Evolutionary conservation across 2,797 vertebrate genomes (phyloP), one percentile per base, ranked within the genome.

Genomic region (Erethizon dorsatum): DNA sequence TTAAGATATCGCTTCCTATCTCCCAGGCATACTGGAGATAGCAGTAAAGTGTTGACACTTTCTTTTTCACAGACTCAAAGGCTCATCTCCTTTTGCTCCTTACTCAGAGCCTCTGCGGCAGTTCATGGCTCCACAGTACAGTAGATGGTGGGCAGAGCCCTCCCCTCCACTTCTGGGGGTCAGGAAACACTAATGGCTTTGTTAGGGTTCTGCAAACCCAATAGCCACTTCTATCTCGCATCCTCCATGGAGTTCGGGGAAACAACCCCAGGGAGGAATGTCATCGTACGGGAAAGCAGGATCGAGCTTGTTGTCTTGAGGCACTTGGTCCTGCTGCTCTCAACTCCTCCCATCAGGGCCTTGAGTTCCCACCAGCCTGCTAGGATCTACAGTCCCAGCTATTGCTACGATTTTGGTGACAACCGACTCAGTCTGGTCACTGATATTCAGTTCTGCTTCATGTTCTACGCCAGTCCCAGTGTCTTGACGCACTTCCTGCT

Each of bases 281-380:
- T 71, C 5, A 1, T 1, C 18, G 17, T 14, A 77, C 65, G 37
- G 65, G 54, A 65, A 31, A 6, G 56, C 0, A 11, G 9, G 28
- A 28, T 20, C 7, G 7, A 61, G 20, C 26, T 56, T 26, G n/a
- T 59, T 37, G 8, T 41, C 45, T 6, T 1, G 9, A 11, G n/a
- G 28, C 33, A 1, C 15, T 9, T 12, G 5, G 31, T 18, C 33
- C 61, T 56, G n/a, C 28, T 24, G 14, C 4, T 1, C 4, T 83
- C 57, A 0, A 6, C 1, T 1, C 83, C 91, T 11, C 7, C 11
- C 11, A 73, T 96, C 2, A 31, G 22, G 31, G 79, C 2, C 7
- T 0, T 0, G 0, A 3, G 2, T 2, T 2, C 3, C 18, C n/a
- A 0, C 0, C 0, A 12, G 0, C 8, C 0, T 1, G 12, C 17